A percentile compares a stretch with the other conserved stretches of the same genome.
Evolutionary conservation across 2,888 invertebrate genomes (phyloP).

Genomic region (Therioaphis trifolii): DNA sequence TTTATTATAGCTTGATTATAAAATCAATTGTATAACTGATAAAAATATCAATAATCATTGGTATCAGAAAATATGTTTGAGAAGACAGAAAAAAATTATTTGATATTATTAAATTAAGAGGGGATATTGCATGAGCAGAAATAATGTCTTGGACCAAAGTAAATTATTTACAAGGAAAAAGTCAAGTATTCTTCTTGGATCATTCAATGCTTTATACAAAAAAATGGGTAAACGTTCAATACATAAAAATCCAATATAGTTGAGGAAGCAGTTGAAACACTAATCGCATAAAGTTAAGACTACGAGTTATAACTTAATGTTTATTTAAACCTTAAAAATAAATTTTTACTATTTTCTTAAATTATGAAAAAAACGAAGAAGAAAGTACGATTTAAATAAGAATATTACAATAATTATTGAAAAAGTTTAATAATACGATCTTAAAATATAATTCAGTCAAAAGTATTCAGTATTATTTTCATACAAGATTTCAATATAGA

Average conservation of each 20-base stretch:
- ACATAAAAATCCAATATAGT: background rate
- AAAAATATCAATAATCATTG: no score
- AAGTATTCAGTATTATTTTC: background rate
- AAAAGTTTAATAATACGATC: background rate
- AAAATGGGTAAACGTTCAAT: background rate
- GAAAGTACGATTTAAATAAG: no score
- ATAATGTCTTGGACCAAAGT: no score
- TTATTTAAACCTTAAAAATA: background rate
- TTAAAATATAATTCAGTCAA: background rate
- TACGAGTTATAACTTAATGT: slow-evolving; percentile 26
- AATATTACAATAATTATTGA: background rate
- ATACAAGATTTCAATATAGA: background rate
- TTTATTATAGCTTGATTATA: no score
- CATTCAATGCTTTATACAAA: background rate
- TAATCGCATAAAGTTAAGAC: slow-evolving; percentile 21
- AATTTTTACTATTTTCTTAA: no score
- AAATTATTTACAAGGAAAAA: background rate
- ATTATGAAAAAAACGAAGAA: no score
- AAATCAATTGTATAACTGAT: no score
- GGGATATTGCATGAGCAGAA: no score
- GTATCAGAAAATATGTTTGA: no score
- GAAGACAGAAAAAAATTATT: background rate
- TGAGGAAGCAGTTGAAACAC: background rate
- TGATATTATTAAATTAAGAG: no score
- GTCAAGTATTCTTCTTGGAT: background rate